These are phyloP conservation scores for Salminus brasiliensis DNA, from an alignment of 2,113 vertebrate genomes.

Conservation along the genomic window DNA sequence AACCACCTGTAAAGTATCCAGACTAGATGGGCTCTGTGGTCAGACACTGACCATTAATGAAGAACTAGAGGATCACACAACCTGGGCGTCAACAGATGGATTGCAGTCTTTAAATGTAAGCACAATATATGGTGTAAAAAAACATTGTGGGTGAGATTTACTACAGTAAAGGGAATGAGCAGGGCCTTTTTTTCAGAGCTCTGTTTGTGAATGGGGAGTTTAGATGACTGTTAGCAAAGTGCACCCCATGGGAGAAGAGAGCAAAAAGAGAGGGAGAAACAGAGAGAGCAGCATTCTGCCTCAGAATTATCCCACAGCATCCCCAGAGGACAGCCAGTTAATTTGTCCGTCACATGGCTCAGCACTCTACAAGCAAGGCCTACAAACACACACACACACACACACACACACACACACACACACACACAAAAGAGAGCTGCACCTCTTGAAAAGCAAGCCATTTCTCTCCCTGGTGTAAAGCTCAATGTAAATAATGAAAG, in stretches of 20 bases:
- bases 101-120: too few species aligned
- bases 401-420: too few species aligned
- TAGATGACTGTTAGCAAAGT: constrained; percentile 17
- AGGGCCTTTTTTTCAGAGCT: neutral
- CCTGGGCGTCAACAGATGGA: too few species aligned
- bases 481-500: too few species aligned
- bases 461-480: too few species aligned
- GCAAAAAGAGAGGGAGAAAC: neutral
- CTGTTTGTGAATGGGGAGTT: constrained; percentile 12
- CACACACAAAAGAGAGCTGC: too few species aligned
- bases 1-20: too few species aligned
- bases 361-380: neutral
- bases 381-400: neutral
- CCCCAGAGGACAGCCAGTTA: constrained; percentile 28
- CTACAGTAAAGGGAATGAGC: neutral
- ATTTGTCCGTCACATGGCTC: constrained; percentile 34
- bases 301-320: constrained; percentile 24
- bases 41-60: too few species aligned
- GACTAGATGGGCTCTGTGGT: too few species aligned
- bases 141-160: neutral
- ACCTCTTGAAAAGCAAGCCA: too few species aligned
- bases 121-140: neutral
- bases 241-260: constrained; percentile 46
- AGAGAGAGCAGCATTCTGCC: constrained; percentile 23
- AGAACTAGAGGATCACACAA: neutral